Evolutionary conservation across 1,140 invertebrate species (phyloP).

Genomic region (Calycopis cecrops): DNA sequence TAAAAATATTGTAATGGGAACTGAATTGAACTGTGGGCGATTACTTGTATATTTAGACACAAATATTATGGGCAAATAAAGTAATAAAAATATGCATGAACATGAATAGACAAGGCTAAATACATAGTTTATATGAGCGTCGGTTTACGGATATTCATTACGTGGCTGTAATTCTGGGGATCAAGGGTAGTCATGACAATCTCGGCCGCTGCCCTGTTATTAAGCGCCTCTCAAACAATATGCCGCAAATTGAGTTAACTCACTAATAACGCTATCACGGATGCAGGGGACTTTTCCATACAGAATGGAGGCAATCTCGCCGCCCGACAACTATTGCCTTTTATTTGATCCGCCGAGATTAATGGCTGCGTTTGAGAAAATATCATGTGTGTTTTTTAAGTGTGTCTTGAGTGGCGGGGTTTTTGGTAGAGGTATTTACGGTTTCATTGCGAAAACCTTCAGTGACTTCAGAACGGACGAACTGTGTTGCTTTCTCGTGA

Average conservation of each 20-base stretch:
- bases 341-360: slow-evolving; percentile 67
- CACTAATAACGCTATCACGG: slow-evolving; percentile 69
- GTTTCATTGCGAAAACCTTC: too few species aligned
- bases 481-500: too few species aligned
- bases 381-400: neutral
- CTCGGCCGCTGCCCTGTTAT: slow-evolving; percentile 62
- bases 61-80: too few species aligned
- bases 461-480: too few species aligned
- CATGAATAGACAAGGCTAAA: neutral
- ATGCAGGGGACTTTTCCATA: slow-evolving; percentile 52
- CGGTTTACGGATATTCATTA: slow-evolving; percentile 24
- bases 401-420: too few species aligned
- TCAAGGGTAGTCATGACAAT: slow-evolving; percentile 59
- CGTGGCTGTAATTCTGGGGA: slow-evolving; percentile 28
- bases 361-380: slow-evolving; percentile 40
- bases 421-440: too few species aligned
- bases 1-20: too few species aligned
- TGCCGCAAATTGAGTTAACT: slow-evolving; percentile 73
- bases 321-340: slow-evolving; percentile 54
- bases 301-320: slow-evolving; percentile 54
- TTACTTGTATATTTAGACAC: too few species aligned
- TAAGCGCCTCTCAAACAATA: slow-evolving; percentile 72
- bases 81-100: too few species aligned
- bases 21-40: too few species aligned
- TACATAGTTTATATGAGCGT: slow-evolving; percentile 8